These are phyloP conservation scores for Marmota monax DNA, from an alignment of 2,113 vertebrate species.

Conservation along the genomic window DNA sequence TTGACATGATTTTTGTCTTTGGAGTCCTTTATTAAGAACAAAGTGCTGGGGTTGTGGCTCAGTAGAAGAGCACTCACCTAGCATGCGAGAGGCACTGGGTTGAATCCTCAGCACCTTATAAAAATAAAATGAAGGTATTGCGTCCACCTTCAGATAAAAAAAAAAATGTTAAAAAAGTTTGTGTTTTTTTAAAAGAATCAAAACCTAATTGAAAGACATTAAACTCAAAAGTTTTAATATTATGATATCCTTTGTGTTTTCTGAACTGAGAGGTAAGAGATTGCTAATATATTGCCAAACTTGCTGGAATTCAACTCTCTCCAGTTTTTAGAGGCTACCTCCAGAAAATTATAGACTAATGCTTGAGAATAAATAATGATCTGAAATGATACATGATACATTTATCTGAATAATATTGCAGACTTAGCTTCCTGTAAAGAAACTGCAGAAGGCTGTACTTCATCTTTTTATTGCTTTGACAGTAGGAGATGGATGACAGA, in stretches of 20 bases:
- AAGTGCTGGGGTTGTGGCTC: no score
- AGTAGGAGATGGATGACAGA: constrained; percentile 74
- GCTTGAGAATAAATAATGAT: constrained; percentile 68
- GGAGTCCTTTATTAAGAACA: neutral
- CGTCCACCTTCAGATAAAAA: no score
- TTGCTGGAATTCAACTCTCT: constrained; percentile 12
- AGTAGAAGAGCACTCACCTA: no score
- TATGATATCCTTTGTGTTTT: neutral
- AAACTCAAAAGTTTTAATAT: constrained; percentile 48
- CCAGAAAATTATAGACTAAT: constrained; percentile 37
- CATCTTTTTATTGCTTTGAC: constrained; percentile 80
- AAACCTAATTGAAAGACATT: constrained; percentile 15
- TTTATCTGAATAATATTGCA: constrained; percentile 80
- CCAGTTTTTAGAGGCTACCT: constrained; percentile 21
- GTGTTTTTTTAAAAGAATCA: accelerated
- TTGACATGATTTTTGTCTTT: constrained; percentile 59
- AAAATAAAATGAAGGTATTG: no score
- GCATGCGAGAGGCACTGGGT: no score
- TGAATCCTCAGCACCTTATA: no score
- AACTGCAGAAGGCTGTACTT: constrained; percentile 69
- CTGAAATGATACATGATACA: constrained; percentile 61
- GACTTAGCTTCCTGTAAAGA: constrained; percentile 75
- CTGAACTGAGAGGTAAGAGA: constrained; percentile 22
- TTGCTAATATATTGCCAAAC: constrained; percentile 5
- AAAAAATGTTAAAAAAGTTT: no score